Evolutionary conservation across 2,888 invertebrate species (phyloP), one percentile per base, ranked within the genome.

Genomic region (Iphiclides podalirius): DNA sequence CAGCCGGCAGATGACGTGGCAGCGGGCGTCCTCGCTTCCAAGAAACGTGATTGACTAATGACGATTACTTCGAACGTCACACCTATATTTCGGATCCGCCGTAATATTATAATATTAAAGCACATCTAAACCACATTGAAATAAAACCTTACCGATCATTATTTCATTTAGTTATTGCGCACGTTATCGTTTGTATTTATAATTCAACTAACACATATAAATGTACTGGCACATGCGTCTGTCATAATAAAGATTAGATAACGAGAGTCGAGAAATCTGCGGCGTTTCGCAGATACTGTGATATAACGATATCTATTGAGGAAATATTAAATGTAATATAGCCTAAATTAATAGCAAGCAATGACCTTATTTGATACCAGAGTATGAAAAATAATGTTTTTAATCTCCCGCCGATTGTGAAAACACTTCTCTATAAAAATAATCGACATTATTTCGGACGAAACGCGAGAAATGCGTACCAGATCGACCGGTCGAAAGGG

Each of bases 401-500:
- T 40, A n/a, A 43, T 34, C 37, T 47, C 46, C 42, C 50, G 26
- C 41, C 23, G 41, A 52, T 54, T 31, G 39, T 47, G 39, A 41
- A 47, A 47, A 52, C 54, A 57, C 57, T 61, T 63, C 60, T 63
- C 54, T 56, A 65, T 31, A 11, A 31, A 20, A 11, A n/a, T n/a
- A 11, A 6, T 2, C 26, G 26, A 65, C 63, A 63, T 66, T 71
- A 71, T 77, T 82, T 79, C 63, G 69, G 72, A 59, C 64, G 64
- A 57, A 68, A 72, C 62, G 72, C 80, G 77, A 80, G 77, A 80
- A 81, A 79, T 82, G 66, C 65, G 64, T 60, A 52, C 49, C 53
- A 63, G 67, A 63, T 66, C 70, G 84, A 72, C 79, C 85, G 84
- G 81, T 67, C 83, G 69, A 46, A 67, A 72, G 85, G 79, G 61